These are phyloP conservation scores for Fukomys damarensis DNA, from an alignment of 2,113 vertebrate genomes.

Conservation along the genomic window DNA sequence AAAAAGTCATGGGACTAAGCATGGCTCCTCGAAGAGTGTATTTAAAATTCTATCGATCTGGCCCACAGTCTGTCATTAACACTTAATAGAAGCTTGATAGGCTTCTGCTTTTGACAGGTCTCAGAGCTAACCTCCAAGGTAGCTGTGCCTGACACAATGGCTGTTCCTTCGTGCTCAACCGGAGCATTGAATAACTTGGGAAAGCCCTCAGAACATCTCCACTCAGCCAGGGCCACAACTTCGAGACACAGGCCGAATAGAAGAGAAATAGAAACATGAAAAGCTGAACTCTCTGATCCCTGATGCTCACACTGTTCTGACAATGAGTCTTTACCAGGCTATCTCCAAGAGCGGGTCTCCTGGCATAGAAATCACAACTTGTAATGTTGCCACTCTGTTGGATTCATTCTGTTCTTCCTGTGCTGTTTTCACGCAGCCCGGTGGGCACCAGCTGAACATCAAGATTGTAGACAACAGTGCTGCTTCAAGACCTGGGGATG, in stretches of 20 bases:
- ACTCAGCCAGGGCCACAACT: background rate
- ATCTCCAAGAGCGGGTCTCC: background rate
- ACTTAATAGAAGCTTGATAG: background rate
- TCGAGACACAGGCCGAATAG: background rate
- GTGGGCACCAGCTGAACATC: conserved; percentile 75
- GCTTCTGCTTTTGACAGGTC: background rate
- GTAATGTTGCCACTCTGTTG: background rate
- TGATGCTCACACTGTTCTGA: background rate
- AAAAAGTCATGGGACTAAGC: no score
- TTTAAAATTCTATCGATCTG: background rate
- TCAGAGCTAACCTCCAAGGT: background rate
- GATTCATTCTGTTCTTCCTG: background rate
- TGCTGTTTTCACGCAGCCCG: conserved; percentile 65
- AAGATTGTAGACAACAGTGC: conserved; percentile 61
- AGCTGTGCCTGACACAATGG: background rate
- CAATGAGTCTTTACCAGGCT: background rate
- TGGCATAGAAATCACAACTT: background rate
- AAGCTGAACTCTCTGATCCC: background rate
- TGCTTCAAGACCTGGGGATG: background rate
- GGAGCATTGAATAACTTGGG: background rate
- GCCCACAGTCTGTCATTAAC: background rate
- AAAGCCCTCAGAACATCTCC: background rate
- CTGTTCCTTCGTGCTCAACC: background rate
- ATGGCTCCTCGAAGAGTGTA: background rate
- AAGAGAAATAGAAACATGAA: background rate